Base-by-base conservation (phyloP, 2,797 vertebrate genomes). In the Phoxinus dragarum region DNA sequence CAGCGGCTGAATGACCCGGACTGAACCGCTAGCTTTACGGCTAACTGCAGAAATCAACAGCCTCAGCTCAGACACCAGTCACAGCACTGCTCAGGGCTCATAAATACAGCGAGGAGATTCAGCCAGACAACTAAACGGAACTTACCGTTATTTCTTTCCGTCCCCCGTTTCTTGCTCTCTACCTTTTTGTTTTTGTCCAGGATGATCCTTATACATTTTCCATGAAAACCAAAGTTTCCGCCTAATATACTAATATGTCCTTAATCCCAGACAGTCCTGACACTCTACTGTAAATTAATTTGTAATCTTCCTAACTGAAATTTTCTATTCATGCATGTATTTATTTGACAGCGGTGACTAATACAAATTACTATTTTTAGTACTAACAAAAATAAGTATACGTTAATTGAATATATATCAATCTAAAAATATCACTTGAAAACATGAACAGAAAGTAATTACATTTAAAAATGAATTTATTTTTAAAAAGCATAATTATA, bases 21-120 rank as follows among this genome's bases (percentile, higher is more conserved):
- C 42, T 54, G 77, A 54, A 54, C 68, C 68, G 68, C 66, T 85
- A 85, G 84, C 84, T 80, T 59, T 27, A 3, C 78, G 72, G 77
- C 77, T 86, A 86, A 44, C 77, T 77, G 74, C 49, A 54, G 34
- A 71, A 79, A 71, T 47, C 83, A 69, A 69, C 49, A 72, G 54
- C 31, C 54, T 67, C 47, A 42, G 34, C 14, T 49, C 14, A 49
- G 14, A 49, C 47, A 49, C 12, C 12, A 47, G 44, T 47, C 44
- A 38, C 8, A 8, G 64, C 16, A 47, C 6, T 42, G 64, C 12
- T 76, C 31, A 36, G 36, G 12, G 42, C 36, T 76, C 64, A 31
- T 42, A 83, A 49, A 68, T 9, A 52, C 73, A 40, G 42, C 42
- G 14, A 21, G 6, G 6, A 54, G 19, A 8, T 49, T 17, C 17